These are phyloP conservation scores for Thecophora atra DNA, from an alignment of 2,888 invertebrate genomes.

Conservation along the genomic window DNA sequence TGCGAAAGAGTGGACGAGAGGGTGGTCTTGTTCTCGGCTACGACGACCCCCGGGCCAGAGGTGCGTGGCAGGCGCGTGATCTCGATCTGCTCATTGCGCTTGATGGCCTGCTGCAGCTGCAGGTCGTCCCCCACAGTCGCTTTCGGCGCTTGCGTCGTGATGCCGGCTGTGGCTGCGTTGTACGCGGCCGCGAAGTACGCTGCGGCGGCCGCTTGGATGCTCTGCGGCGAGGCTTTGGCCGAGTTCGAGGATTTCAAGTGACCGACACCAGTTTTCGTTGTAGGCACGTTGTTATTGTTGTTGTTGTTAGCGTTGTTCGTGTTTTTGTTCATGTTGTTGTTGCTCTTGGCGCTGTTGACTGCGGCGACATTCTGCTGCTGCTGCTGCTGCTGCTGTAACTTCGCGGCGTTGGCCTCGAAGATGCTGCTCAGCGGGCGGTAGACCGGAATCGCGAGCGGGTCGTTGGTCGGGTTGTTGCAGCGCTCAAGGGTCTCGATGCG, in stretches of 20 bases:
- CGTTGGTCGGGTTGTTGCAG: conserved; percentile 46
- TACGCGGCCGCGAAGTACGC: conserved; percentile 57
- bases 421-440: conserved; percentile 61
- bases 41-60: too few species aligned
- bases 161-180: conserved; percentile 52
- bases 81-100: conserved; percentile 63
- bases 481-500: conserved; percentile 71
- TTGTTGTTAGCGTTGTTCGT: conserved; percentile 44
- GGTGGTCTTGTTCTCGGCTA: conserved; percentile 16
- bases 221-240: conserved; percentile 56
- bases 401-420: conserved; percentile 49
- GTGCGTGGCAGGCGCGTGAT: conserved; percentile 57
- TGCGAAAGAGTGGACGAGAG: conserved; percentile 45
- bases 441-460: conserved; percentile 53
- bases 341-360: conserved; percentile 42
- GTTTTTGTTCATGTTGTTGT: conserved; percentile 44
- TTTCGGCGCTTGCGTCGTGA: conserved; percentile 33
- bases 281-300: conserved; percentile 46
- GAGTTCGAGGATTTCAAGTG: conserved; percentile 50
- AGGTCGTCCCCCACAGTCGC: conserved; percentile 52
- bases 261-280: conserved; percentile 51
- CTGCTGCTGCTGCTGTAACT: conserved; percentile 44
- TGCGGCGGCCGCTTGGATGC: conserved; percentile 56
- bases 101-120: conserved; percentile 52
- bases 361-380: too few species aligned